Evolutionary conservation across 2,888 invertebrate genomes (phyloP).

Genomic region (Gandaritis pyraliata): DNA sequence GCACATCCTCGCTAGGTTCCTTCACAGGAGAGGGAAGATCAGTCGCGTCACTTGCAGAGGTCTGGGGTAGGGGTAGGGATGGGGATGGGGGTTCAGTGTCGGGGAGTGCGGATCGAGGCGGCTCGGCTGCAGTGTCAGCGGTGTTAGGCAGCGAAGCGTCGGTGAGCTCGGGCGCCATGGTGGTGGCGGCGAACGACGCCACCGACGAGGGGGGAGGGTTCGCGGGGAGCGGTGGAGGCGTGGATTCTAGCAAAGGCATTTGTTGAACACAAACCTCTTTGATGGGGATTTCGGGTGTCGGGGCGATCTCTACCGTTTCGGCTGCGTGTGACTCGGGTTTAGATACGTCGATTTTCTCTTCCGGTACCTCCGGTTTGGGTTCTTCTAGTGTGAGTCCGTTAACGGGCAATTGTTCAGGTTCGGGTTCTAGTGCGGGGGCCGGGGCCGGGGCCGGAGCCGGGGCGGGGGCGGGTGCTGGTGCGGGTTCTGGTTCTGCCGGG

Average conservation of each 20-base stretch:
- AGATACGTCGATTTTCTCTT: conserved; percentile 58
- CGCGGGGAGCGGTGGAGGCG: conserved; percentile 89
- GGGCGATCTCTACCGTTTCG: conserved; percentile 66
- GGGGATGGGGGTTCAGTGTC: conserved; percentile 55
- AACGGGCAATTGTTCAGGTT: conserved; percentile 71
- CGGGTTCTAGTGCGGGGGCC: conserved; percentile 49
- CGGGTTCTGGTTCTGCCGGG: conserved; percentile 42
- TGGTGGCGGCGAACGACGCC: conserved; percentile 89
- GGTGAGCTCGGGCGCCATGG: conserved; percentile 84
- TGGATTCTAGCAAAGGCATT: conserved; percentile 86
- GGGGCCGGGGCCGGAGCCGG: conserved; percentile 41
- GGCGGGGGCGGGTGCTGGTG: conserved; percentile 57
- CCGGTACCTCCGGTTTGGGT: conserved; percentile 57
- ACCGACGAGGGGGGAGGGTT: conserved; percentile 90
- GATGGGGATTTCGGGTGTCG: conserved; percentile 74
- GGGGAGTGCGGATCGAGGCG: conserved; percentile 57
- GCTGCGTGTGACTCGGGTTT: conserved; percentile 65
- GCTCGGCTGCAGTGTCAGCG: conserved; percentile 64
- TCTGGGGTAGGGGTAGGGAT: conserved; percentile 44
- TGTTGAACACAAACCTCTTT: conserved; percentile 84
- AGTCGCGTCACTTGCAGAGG: conserved; percentile 39
- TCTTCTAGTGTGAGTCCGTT: conserved; percentile 75
- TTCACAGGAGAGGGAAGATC: conserved; percentile 49
- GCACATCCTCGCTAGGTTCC: conserved; percentile 44
- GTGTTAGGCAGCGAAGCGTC: conserved; percentile 76